These are phyloP conservation scores for Stratiomys singularior DNA, from an alignment of 2,888 invertebrate species.

Conservation along the genomic window DNA sequence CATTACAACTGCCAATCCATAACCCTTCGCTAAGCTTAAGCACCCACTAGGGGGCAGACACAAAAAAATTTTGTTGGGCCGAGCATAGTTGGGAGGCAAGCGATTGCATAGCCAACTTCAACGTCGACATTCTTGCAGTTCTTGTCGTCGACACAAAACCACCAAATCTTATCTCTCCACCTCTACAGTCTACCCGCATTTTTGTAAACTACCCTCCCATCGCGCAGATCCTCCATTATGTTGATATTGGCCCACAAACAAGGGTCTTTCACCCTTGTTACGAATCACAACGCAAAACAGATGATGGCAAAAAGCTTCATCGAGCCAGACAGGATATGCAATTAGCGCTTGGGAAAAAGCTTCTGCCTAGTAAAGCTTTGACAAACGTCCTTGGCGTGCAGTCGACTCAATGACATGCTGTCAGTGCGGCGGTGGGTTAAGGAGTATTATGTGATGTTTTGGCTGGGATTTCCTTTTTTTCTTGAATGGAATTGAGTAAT, in stretches of 20 bases:
- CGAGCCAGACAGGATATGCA: slow-evolving; percentile 45
- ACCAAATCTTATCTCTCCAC: neutral
- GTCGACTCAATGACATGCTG: neutral
- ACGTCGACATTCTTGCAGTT: neutral
- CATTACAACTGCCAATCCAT: neutral
- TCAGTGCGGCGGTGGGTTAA: neutral
- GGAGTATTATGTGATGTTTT: neutral
- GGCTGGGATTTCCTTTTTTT: neutral
- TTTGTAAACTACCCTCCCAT: neutral
- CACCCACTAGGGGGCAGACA: slow-evolving; percentile 44
- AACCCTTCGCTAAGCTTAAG: slow-evolving; percentile 3
- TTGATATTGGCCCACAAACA: slow-evolving; percentile 11
- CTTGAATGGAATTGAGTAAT: no score
- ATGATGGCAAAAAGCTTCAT: slow-evolving; percentile 16
- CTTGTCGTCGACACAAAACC: neutral
- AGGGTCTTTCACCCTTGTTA: slow-evolving; percentile 40
- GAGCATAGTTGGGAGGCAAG: neutral
- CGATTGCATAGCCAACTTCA: slow-evolving; percentile 18
- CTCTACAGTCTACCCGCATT: neutral
- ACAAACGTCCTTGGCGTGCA: slow-evolving; percentile 41
- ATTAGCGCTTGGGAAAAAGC: neutral
- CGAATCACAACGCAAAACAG: slow-evolving; percentile 12
- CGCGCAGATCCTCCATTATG: neutral
- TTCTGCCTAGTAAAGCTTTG: neutral
- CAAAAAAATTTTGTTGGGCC: slow-evolving; percentile 54